Evolutionary conservation across 1,140 invertebrate genomes (phyloP).

Genomic region (Epicauta chinensis): DNA sequence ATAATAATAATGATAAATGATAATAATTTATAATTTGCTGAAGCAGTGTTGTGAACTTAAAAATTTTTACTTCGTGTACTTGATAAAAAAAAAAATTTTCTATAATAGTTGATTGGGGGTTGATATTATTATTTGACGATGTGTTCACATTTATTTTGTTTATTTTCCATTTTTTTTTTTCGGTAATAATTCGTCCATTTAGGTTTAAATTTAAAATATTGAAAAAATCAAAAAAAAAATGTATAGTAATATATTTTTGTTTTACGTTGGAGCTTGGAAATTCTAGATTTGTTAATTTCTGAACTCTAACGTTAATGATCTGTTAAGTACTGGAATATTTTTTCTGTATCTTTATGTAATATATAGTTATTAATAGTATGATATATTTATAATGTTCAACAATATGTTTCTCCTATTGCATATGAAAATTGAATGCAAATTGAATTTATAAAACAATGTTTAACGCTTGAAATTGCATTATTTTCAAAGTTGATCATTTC

Average conservation of each 20-base stretch:
- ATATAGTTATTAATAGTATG: constrained; percentile 15
- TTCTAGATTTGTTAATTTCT: not conserved
- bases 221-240: constrained; percentile 19
- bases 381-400: constrained; percentile 13
- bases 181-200: constrained; percentile 25
- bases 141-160: constrained; percentile 15
- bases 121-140: constrained; percentile 22
- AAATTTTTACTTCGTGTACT: constrained; percentile 14
- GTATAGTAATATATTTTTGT: constrained; percentile 24
- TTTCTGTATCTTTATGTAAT: constrained; percentile 16
- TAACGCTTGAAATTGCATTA: constrained; percentile 11
- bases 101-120: not conserved
- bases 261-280: constrained; percentile 17
- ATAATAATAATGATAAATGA: constrained; percentile 1
- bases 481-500: not conserved
- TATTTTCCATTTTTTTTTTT: too few species aligned
- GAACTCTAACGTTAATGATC: constrained; percentile 11
- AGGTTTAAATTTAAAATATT: constrained; percentile 3
- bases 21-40: constrained; percentile 12
- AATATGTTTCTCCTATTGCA: constrained; percentile 10
- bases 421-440: constrained; percentile 1
- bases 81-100: constrained; percentile 1
- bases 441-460: constrained; percentile 12
- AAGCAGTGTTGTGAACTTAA: constrained; percentile 14
- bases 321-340: constrained; percentile 15